Evolutionary conservation across 2,113 vertebrate genomes (phyloP), one percentile per base, ranked within the genome.

Genomic region (Acrocephalus arundinaceus): DNA sequence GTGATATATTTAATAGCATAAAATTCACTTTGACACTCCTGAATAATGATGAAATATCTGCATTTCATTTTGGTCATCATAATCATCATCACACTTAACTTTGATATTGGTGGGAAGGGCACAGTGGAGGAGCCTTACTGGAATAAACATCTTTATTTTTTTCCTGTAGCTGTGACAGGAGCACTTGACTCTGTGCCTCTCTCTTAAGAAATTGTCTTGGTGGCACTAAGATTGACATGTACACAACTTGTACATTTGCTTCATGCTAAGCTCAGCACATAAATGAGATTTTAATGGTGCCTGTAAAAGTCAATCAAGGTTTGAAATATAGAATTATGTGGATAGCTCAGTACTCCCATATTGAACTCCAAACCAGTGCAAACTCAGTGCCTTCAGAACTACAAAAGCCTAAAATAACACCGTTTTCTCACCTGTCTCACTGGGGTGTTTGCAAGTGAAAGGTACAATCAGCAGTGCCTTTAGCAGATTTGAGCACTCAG

Each of bases 251-350:
- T 67, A 51, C n/a, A 31, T 88, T 92, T 94, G 35, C 77, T 91
- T 92, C 24, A 59, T 91, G 23, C 28, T 94, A 89, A 96, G 27
- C 20, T 72, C 37, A 15, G n/a, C 77, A 13, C 84, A 82, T 95
- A 86, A 74, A 75, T 65, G 39, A 80, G 33, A 51, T 78, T 95
- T 95, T 51, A 93, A 93, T 93, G 92, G 55, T 85, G 41, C 59
- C 59, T 96, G 65, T 86, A 95, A 76, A 87, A 95, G 76, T 87
- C 68, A 89, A 83, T 94, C 62, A 85, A 48, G n/a, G 37, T 57
- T 95, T 94, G 65, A 85, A 79, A 66, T 41, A 23, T 3, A 31
- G 80, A 45, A 65, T 92, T 37, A 93, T 63, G 63, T 80, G 7
- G 62, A 43, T 71, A 19, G 61, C 54, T 92, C 63, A 9, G n/a